Percentiles rank a stretch among this genome's conserved stretches.
phyloP scores from a whole-genome alignment of 1,140 invertebrate species.

The Tigriopus japonicus region DNA sequence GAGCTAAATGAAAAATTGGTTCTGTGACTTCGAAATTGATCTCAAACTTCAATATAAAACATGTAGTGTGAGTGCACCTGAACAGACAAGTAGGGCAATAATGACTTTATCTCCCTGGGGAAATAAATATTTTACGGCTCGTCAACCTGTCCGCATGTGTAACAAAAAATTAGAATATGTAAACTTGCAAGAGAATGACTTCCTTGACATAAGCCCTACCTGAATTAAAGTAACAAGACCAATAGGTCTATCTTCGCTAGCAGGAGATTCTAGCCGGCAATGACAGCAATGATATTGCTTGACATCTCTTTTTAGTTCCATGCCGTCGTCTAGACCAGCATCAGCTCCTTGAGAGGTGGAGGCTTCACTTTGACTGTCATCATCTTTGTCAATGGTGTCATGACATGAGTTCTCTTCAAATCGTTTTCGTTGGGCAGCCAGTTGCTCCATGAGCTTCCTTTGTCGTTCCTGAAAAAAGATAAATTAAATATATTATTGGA shows the following conservation, averaged over 20 bases:
- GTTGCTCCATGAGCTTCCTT: constrained; percentile 71
- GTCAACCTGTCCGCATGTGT: too few species aligned
- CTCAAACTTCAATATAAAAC: too few species aligned
- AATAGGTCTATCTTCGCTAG: constrained; percentile 64
- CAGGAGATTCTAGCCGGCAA: constrained; percentile 70
- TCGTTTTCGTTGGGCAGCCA: constrained; percentile 35
- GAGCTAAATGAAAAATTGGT: too few species aligned
- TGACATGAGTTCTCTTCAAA: constrained; percentile 25
- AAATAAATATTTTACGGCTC: too few species aligned
- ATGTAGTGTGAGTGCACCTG: too few species aligned
- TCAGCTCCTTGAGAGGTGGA: not conserved
- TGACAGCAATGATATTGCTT: constrained; percentile 84
- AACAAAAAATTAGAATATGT: too few species aligned
- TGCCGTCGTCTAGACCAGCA: not conserved
- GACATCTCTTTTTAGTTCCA: not conserved
- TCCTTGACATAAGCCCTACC: too few species aligned
- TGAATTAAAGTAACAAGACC: constrained; percentile 74
- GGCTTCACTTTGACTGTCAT: constrained; percentile 15
- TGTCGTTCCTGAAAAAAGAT: constrained; percentile 49
- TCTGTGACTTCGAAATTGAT: too few species aligned
- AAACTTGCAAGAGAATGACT: too few species aligned
- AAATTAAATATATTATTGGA: too few species aligned
- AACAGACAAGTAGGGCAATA: too few species aligned
- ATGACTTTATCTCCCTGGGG: too few species aligned
- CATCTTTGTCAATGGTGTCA: constrained; percentile 21